A percentile compares a stretch with the other conserved stretches of the same genome.
Conservation (phyloP, 2,113 vertebrate genomes). For the Xiphophorus maculatus region DNA sequence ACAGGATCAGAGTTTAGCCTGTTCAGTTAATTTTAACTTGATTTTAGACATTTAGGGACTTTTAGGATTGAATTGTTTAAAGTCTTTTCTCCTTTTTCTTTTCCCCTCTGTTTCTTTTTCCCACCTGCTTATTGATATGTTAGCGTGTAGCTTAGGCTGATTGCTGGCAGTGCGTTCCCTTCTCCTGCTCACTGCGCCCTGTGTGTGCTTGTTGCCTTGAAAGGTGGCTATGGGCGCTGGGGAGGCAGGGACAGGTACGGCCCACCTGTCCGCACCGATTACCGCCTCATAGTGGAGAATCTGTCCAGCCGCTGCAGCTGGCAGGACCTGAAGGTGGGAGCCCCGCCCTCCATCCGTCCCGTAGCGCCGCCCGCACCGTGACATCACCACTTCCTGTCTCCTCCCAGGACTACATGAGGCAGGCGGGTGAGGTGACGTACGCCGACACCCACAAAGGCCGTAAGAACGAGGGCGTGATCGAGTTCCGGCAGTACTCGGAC, state of each 20-base stretch:
- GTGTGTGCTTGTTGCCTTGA: slow-evolving; percentile 85
- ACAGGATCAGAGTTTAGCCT: slow-evolving; percentile 27
- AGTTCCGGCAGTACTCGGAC: slow-evolving; percentile 96
- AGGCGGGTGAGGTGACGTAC: slow-evolving; percentile 97
- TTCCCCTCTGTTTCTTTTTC: slow-evolving; percentile 46
- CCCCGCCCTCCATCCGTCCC: too few relatives aligned
- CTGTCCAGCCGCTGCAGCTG: slow-evolving; percentile 97
- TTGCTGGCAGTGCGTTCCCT: slow-evolving; percentile 27
- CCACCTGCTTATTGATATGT: slow-evolving; percentile 46
- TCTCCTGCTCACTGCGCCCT: slow-evolving; percentile 75
- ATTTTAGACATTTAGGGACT: slow-evolving; percentile 21
- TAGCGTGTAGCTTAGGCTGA: slow-evolving; percentile 58
- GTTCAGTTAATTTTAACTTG: slow-evolving; percentile 30
- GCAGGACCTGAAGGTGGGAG: slow-evolving; percentile 94
- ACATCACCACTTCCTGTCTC: neutral
- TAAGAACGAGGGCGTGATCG: slow-evolving; percentile 96
- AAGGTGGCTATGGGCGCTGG: slow-evolving; percentile 95
- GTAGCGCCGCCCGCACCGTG: too few relatives aligned
- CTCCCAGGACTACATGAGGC: slow-evolving; percentile 95
- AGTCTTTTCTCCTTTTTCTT: slow-evolving; percentile 43
- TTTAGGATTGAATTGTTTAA: slow-evolving; percentile 24
- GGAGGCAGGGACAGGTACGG: slow-evolving; percentile 94
- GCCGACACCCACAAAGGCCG: slow-evolving; percentile 96
- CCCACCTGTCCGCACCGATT: slow-evolving; percentile 94
- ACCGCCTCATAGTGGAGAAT: slow-evolving; percentile 98